These are phyloP conservation scores for Callithrix jacchus DNA, from an alignment of 2,113 vertebrate genomes.

Conservation along the genomic window DNA sequence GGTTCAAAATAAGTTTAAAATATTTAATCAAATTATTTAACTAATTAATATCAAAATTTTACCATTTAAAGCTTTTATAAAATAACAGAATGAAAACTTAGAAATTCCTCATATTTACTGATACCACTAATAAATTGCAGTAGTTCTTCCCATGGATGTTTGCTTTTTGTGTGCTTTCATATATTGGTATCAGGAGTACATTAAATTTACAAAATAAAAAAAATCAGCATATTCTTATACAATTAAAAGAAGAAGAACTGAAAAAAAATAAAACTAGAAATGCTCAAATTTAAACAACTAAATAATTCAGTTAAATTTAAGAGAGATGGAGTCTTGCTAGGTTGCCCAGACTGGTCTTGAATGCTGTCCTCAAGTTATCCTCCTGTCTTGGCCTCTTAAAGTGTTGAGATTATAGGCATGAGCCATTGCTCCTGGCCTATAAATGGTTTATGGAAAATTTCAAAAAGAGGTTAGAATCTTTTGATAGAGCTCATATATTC, in stretches of 20 bases:
- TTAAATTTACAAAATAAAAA: slow-evolving; percentile 68
- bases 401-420: too few relatives aligned
- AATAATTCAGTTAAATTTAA: background rate
- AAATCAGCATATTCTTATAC: background rate
- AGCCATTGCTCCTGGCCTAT: too few relatives aligned
- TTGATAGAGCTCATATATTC: background rate
- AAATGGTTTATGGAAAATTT: background rate
- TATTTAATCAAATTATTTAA: background rate
- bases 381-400: too few relatives aligned
- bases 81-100: background rate
- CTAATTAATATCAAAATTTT: background rate
- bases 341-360: too few relatives aligned
- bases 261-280: background rate
- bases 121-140: slow-evolving; percentile 16
- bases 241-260: background rate
- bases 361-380: too few relatives aligned
- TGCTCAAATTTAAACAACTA: background rate
- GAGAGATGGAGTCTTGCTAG: too few relatives aligned
- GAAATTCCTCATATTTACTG: background rate
- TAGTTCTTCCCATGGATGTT: slow-evolving; percentile 47
- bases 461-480: background rate
- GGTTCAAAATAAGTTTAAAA: background rate
- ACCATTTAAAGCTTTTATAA: background rate
- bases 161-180: slow-evolving; percentile 49
- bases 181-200: slow-evolving; percentile 62